These are phyloP conservation scores for Aratinga solstitialis DNA, from an alignment of 2,797 vertebrate species.

Conservation along the genomic window DNA sequence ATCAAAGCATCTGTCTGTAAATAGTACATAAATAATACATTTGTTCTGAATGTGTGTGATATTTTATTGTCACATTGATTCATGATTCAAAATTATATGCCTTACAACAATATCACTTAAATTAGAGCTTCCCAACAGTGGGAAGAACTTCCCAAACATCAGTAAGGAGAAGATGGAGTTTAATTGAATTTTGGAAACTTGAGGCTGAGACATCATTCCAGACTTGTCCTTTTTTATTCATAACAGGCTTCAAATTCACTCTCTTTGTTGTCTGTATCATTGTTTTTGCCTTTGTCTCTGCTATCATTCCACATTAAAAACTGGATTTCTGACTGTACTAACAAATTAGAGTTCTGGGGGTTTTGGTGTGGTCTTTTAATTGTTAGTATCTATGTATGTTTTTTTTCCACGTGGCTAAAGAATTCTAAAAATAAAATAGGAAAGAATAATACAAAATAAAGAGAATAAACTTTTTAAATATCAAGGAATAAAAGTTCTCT, in stretches of 20 bases:
- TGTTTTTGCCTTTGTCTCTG: neutral
- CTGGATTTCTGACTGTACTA: neutral
- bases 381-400: neutral
- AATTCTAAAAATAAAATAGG: neutral
- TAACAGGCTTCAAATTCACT: neutral
- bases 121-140: neutral
- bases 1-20: neutral
- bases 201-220: neutral
- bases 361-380: neutral
- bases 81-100: slow-evolving; percentile 1
- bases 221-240: neutral
- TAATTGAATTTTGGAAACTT: neutral
- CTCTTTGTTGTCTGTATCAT: neutral
- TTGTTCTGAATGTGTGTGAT: neutral
- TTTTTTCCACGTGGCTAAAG: neutral
- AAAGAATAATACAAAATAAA: neutral
- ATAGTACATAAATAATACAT: neutral
- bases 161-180: neutral
- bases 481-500: neutral
- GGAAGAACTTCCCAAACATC: neutral
- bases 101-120: neutral
- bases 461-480: neutral
- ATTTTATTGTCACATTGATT: slow-evolving; percentile 22
- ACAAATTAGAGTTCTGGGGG: neutral
- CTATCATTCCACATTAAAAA: neutral